phyloP scores from a whole-genome alignment of 2,797 vertebrate species.

The Paguma larvata region DNA sequence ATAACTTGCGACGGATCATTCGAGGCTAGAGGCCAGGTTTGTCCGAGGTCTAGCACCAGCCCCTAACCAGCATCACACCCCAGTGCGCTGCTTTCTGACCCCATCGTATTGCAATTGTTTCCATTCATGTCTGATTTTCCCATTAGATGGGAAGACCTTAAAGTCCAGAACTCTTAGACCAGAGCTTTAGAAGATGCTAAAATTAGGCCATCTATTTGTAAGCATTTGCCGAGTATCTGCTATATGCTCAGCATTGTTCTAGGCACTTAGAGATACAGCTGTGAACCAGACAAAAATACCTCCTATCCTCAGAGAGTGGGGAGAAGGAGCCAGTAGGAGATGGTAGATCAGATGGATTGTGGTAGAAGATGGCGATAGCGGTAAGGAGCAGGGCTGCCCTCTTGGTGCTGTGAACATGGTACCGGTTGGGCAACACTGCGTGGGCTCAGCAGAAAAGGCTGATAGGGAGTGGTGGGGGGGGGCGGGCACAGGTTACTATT shows the following conservation, averaged over 20 bases:
- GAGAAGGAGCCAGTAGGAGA: neutral
- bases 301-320: neutral
- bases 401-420: neutral
- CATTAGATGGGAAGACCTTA: neutral
- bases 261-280: neutral
- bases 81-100: neutral
- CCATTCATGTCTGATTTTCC: neutral
- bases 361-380: no score
- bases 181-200: constrained; percentile 8
- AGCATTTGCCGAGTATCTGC: constrained; percentile 14
- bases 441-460: neutral
- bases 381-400: neutral
- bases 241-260: neutral
- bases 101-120: neutral
- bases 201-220: neutral
- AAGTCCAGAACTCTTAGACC: neutral
- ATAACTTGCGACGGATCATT: neutral
- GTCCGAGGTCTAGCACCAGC: neutral
- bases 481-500: constrained; percentile 13
- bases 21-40: neutral
- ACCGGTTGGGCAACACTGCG: fast-evolving
- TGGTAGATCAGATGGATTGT: neutral
- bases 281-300: neutral
- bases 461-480: neutral
- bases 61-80: neutral